Evolutionary conservation across 2,797 vertebrate species (phyloP), one percentile per base, ranked within the genome.

Genomic region (Hoplostethus mediterraneus): DNA sequence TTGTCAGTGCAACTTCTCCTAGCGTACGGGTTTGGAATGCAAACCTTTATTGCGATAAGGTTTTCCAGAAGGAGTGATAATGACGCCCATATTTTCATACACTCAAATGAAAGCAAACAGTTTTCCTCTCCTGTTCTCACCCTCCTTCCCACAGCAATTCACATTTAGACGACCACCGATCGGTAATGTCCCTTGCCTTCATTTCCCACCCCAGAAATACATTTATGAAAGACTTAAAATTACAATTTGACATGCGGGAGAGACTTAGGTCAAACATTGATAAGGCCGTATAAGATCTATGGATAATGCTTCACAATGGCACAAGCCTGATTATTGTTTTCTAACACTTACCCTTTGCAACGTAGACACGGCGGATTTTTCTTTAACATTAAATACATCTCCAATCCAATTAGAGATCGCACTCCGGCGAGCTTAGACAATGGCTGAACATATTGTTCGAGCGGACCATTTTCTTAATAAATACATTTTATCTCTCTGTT

Each of bases 401-500:
- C 44, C 33, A 33, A 49, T 79, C 75, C 64, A 56, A 72, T 82
- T 62, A 71, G 48, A 48, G 66, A 66, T 77, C 72, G 52, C 9
- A 12, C 62, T 30, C 47, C 11, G 61, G 64, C 64, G 9, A 44
- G 53, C 63, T 48, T 11, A 60, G 79, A 80, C 74, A 85, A 83
- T 68, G 76, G 74, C 52, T n/a, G 38, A 40, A 9, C 38, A 2
- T 40, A 3, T 40, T 40, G 25, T 77, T 80, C 77, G 30, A 79
- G 64, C 67, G 55, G 68, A 21, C 71, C 73, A 51, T 54, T 85
- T 54, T 85, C 83, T 67, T 83, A 89, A 87, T 64, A 79, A 79
- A 58, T 77, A 66, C 69, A 76, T 79, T 77, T 79, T 73, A 82
- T 85, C 82, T 79, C 5, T 3, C 48, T 77, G 65, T 74, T 68